Conservation (phyloP, 2,797 vertebrate species). For the Schizopygopsis malacanthus region DNA sequence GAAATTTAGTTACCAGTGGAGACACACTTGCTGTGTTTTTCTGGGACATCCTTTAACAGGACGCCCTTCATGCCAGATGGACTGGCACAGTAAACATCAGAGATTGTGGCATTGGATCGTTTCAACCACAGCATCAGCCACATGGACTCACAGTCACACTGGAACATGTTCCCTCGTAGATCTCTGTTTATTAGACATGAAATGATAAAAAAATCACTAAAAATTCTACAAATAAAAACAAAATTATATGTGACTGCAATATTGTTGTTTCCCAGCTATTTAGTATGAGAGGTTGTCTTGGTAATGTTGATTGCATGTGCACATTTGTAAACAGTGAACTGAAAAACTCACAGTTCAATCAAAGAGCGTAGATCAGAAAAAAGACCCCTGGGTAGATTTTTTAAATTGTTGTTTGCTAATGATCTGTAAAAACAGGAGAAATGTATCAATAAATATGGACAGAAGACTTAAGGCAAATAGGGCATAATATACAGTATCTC, state of each 20-base stretch:
- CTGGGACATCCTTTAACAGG: slow-evolving; percentile 90
- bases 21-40: slow-evolving; percentile 88
- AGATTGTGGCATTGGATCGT: slow-evolving; percentile 95
- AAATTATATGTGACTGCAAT: background rate
- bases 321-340: background rate
- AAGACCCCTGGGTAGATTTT: slow-evolving; percentile 89
- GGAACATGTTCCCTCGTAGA: slow-evolving; percentile 94
- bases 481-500: no score
- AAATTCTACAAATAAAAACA: background rate
- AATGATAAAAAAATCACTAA: background rate
- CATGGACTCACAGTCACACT: slow-evolving; percentile 95
- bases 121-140: slow-evolving; percentile 98
- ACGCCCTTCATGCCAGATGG: slow-evolving; percentile 91
- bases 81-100: slow-evolving; percentile 92
- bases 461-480: background rate
- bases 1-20: slow-evolving; percentile 84
- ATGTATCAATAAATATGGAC: background rate
- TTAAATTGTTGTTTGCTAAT: slow-evolving; percentile 94
- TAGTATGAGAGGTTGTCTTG: background rate
- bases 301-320: background rate
- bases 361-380: slow-evolving; percentile 94
- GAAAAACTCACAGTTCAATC: slow-evolving; percentile 94
- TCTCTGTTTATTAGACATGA: slow-evolving; percentile 78
- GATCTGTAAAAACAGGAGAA: slow-evolving; percentile 78
- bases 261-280: background rate